A percentile compares a stretch with the other conserved stretches of the same genome.
Evolutionary conservation across 2,113 vertebrate species (phyloP).

Genomic region (Himantopus leucocephalus): DNA sequence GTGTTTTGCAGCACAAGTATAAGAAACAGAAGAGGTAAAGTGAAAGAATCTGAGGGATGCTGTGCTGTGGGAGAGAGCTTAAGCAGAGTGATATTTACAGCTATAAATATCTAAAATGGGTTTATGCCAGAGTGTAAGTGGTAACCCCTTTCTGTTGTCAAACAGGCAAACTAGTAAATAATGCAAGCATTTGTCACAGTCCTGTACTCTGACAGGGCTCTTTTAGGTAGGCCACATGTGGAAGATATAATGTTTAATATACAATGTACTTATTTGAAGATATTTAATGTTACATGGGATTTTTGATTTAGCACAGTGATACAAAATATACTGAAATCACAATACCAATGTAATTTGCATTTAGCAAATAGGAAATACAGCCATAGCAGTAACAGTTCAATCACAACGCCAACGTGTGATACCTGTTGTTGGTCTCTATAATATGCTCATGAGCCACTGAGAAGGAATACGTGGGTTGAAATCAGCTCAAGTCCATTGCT

Average conservation of each 20-base stretch:
- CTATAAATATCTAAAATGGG: neutral
- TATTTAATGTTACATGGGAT: accelerated
- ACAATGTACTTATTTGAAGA: neutral
- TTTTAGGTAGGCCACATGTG: neutral
- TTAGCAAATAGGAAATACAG: neutral
- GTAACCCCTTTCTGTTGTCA: neutral
- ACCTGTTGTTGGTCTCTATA: neutral
- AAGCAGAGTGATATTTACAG: neutral
- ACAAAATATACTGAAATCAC: neutral
- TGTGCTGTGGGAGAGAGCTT: neutral
- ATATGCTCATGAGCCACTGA: neutral
- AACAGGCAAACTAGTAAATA: neutral
- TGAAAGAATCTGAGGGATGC: neutral
- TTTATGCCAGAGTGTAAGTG: neutral
- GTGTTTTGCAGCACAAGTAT: neutral
- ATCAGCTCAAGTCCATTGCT: neutral
- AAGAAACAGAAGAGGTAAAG: neutral
- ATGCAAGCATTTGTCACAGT: neutral
- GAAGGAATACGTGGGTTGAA: neutral
- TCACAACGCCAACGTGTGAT: neutral
- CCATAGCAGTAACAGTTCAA: neutral
- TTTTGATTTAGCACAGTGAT: neutral
- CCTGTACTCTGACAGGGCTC: neutral
- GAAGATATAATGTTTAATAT: neutral
- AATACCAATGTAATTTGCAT: neutral